These are phyloP conservation scores for Colletes collaris DNA, from an alignment of 2,888 invertebrate species.

Conservation along the genomic window DNA sequence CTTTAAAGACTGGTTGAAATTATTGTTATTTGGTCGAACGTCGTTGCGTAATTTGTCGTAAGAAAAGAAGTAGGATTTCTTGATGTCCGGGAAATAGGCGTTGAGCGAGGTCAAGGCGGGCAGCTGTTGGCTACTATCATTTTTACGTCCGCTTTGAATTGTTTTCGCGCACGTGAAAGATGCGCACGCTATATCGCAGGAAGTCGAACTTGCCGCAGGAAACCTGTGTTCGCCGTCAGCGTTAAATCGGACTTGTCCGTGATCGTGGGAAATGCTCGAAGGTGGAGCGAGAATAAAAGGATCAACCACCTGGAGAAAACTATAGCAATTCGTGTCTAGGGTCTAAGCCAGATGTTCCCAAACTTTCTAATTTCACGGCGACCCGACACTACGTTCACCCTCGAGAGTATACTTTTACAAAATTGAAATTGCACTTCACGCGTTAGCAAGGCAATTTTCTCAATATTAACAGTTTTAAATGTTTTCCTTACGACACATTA, in stretches of 20 bases:
- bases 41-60: background rate
- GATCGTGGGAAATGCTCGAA: constrained; percentile 57
- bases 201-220: constrained; percentile 53
- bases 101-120: constrained; percentile 55
- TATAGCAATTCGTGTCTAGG: constrained; percentile 27
- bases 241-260: constrained; percentile 41
- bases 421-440: no score
- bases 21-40: no score
- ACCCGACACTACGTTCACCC: background rate
- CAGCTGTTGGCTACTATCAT: constrained; percentile 31
- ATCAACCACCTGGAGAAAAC: constrained; percentile 52
- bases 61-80: constrained; percentile 17
- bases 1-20: no score
- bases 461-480: no score
- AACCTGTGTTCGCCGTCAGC: constrained; percentile 40
- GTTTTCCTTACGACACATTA: no score
- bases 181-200: constrained; percentile 45
- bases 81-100: constrained; percentile 11
- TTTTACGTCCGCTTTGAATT: constrained; percentile 27
- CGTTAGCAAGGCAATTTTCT: no score
- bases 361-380: constrained; percentile 9
- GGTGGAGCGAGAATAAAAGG: constrained; percentile 47
- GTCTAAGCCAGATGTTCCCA: background rate
- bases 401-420: no score
- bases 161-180: constrained; percentile 26